These are phyloP conservation scores for Tenualosa thibaudeaui DNA, from an alignment of 2,797 vertebrate genomes.

Conservation along the genomic window DNA sequence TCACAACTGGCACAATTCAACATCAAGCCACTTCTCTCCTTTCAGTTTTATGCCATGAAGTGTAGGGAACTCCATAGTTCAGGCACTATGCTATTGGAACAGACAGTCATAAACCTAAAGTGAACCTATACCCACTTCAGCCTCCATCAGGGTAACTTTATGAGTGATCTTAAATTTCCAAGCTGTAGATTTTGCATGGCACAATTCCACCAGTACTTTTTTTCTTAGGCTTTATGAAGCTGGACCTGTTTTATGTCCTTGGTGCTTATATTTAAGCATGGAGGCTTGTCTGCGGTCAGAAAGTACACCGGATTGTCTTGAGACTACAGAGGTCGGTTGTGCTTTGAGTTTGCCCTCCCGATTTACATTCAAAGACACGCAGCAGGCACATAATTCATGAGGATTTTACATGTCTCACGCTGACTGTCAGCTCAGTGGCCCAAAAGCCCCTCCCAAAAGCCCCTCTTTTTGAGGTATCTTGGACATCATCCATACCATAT, in stretches of 20 bases:
- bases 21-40: no score
- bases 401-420: conserved; percentile 55
- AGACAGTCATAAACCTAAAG: no score
- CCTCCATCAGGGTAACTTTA: not conserved
- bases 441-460: not conserved
- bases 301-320: not conserved
- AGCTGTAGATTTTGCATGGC: not conserved
- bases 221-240: not conserved
- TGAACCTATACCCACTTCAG: not conserved
- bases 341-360: conserved; percentile 46
- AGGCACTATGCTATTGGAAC: no score
- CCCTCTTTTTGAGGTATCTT: not conserved
- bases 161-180: not conserved
- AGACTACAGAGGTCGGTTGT: conserved; percentile 56
- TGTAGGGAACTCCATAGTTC: no score
- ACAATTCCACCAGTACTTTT: not conserved
- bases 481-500: not conserved
- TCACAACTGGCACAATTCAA: no score
- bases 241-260: not conserved
- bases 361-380: conserved; percentile 64
- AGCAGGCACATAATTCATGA: conserved; percentile 57
- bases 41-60: not conserved
- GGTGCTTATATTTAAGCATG: not conserved
- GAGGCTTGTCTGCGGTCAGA: not conserved
- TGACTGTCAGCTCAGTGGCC: conserved; percentile 38